Evolutionary conservation across 2,888 invertebrate species (phyloP), one percentile per base, ranked within the genome.

Genomic region (Drosophila sordidula): DNA sequence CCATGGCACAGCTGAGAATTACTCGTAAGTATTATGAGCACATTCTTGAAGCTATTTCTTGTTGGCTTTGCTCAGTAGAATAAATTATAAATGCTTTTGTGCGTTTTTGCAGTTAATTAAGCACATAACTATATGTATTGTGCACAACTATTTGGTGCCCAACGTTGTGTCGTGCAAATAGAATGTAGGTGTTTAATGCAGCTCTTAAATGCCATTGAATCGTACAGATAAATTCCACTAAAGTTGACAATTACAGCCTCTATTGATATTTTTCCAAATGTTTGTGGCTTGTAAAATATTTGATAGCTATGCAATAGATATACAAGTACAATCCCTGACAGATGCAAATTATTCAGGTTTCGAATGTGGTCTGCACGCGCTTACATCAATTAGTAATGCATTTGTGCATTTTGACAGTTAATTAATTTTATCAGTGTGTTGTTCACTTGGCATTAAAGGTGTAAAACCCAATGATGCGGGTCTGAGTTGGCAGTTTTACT

Each of bases 41-140:
- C 55, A 72, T 68, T 74, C 62, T 49, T 74, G 32, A 25, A 52
- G 62, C 62, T 18, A 22, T 52, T 41, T 62, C 55, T 45, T 50
- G 26, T 18, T 41, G 62, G 26, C 34, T 12, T 36, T 42, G 4
- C 65, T 1, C n/a, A 42, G 32, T 56, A 3, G 38, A 57, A 75
- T 73, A 45, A 50, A 75, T 70, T 70, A 49, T 54, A 64, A 50
- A 64, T 57, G 55, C 39, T 16, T 52, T 26, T 36, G 12, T 38
- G 34, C 38, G 34, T 45, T 57, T 44, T 57, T 54, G 44, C 45
- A 59, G 49, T 54, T 54, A 41, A 65, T 70, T 58, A 39, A 44
- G 49, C 47, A 38, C 14, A 67, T 39, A 38, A 14, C 14, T 11
- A 12, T 14, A 11, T 42, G 12, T 22, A 16, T 39, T 42, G 12